Conservation (phyloP, 1,140 invertebrate species). For the Drosophila dunni region DNA sequence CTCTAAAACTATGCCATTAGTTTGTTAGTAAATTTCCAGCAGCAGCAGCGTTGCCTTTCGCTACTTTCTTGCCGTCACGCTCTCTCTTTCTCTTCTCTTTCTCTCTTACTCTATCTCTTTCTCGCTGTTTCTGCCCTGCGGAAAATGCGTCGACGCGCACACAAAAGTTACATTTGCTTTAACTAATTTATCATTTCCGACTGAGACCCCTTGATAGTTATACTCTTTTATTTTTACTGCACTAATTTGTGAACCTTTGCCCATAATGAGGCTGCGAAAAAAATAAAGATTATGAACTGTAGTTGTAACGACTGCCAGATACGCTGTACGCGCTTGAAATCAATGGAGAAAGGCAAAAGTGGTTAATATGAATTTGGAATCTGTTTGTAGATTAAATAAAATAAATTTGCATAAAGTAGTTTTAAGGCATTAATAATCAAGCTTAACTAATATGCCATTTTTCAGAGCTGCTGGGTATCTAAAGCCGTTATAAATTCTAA, state of each 20-base stretch:
- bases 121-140: conserved; percentile 6
- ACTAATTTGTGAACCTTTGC: conserved; percentile 40
- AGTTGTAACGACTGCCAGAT: background rate
- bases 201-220: background rate
- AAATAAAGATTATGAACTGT: background rate
- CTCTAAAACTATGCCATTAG: conserved; percentile 43
- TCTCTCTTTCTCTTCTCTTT: background rate
- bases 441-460: no score
- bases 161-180: conserved; percentile 43
- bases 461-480: background rate
- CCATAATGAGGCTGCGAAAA: conserved; percentile 23
- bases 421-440: no score
- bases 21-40: conserved; percentile 11
- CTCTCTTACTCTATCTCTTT: background rate
- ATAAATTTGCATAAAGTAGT: no score
- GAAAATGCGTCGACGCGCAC: conserved; percentile 21
- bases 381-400: no score
- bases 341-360: no score
- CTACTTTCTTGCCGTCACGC: background rate
- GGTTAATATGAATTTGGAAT: no score
- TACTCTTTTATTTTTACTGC: conserved; percentile 2
- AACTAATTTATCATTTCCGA: conserved; percentile 51
- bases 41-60: background rate
- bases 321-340: background rate
- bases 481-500: no score